These are phyloP conservation scores for Volucella inanis DNA, from an alignment of 2,888 invertebrate genomes.

Conservation along the genomic window DNA sequence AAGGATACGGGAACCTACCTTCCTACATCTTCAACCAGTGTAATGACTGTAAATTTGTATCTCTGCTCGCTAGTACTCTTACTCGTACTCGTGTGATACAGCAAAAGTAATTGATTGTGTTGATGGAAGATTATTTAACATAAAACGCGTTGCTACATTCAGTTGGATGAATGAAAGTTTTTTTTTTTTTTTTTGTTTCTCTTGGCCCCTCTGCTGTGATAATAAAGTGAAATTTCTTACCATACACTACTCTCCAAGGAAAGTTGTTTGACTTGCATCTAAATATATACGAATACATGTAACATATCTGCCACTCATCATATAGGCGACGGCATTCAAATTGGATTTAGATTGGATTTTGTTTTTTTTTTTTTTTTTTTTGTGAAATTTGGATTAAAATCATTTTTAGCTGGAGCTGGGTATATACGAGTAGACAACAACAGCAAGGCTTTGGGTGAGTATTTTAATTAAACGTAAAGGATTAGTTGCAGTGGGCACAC, in stretches of 20 bases:
- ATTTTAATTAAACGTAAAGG: constrained; percentile 9
- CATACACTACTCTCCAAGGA: constrained; percentile 44
- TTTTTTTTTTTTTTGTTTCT: constrained; percentile 47
- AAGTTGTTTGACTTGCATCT: constrained; percentile 67
- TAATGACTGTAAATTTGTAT: constrained; percentile 42
- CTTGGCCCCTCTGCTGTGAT: constrained; percentile 51
- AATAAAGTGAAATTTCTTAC: constrained; percentile 66
- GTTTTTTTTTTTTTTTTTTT: not conserved
- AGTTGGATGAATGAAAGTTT: constrained; percentile 73
- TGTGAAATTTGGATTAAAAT: constrained; percentile 57
- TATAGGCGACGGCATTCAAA: constrained; percentile 36
- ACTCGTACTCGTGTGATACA: not conserved
- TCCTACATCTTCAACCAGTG: constrained; percentile 17
- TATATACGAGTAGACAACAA: not conserved
- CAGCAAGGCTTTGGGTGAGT: constrained; percentile 59
- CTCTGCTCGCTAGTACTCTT: not conserved
- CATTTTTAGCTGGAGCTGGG: constrained; percentile 8
- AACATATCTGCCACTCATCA: not conserved
- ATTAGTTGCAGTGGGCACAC: constrained; percentile 2
- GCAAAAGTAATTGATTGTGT: constrained; percentile 66
- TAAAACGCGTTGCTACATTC: constrained; percentile 56
- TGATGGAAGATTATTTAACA: constrained; percentile 71
- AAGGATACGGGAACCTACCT: constrained; percentile 38
- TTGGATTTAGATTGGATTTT: constrained; percentile 45
- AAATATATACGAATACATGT: not conserved